phyloP scores from a whole-genome alignment of 1,140 invertebrate genomes.

The Polypedilum vanderplanki region DNA sequence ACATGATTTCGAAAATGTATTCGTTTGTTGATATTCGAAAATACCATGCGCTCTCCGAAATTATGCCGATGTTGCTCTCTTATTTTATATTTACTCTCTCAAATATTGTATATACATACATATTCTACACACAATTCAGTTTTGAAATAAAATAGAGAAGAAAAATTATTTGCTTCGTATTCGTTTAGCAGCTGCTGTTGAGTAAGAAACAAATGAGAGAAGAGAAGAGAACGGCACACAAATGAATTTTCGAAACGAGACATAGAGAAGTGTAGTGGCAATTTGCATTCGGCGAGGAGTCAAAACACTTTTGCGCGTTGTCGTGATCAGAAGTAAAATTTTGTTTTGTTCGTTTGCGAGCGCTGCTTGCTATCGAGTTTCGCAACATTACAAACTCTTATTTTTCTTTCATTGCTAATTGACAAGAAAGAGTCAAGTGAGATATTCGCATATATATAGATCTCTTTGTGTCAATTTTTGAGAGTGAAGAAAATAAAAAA shows the following conservation, averaged over 20 bases:
- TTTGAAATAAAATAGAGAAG: background rate
- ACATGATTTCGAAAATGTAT: slow-evolving; percentile 24
- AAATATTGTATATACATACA: background rate
- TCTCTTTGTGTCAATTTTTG: too few species aligned
- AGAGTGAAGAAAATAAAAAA: too few species aligned
- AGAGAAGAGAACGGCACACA: slow-evolving; percentile 1
- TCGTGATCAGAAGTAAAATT: background rate
- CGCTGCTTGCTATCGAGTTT: background rate
- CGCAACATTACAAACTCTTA: background rate
- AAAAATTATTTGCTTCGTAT: background rate
- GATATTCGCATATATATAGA: too few species aligned
- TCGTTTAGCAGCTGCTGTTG: background rate
- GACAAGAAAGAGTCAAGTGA: background rate
- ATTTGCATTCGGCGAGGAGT: slow-evolving; percentile 1
- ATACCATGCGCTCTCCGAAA: background rate
- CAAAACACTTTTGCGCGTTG: slow-evolving; percentile 23
- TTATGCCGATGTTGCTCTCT: background rate
- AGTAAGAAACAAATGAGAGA: background rate
- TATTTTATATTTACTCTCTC: background rate
- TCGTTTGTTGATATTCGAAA: slow-evolving; percentile 3
- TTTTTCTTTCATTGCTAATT: background rate
- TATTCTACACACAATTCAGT: background rate
- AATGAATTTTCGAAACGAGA: slow-evolving; percentile 20
- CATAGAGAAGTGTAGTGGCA: background rate
- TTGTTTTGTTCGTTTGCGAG: background rate